These are phyloP conservation scores for Dicentrarchus labrax DNA, from an alignment of 2,113 vertebrate species.

Conservation along the genomic window DNA sequence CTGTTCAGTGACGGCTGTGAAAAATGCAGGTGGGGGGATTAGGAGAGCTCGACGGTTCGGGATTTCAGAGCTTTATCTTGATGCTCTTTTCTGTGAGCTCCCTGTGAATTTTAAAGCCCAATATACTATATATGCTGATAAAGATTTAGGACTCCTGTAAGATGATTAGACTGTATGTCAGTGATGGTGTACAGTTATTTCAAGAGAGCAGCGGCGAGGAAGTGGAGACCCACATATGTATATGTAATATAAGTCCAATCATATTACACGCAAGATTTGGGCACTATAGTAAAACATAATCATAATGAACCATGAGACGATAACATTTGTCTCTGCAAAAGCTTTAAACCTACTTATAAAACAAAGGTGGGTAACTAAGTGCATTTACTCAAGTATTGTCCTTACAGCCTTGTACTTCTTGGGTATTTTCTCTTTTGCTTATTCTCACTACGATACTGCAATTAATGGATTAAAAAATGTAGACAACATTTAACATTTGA, in stretches of 20 bases:
- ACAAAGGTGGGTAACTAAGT: background rate
- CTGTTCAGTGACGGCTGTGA: slow-evolving; percentile 56
- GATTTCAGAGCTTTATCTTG: slow-evolving; percentile 70
- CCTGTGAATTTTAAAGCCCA: slow-evolving; percentile 59
- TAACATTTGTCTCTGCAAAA: background rate
- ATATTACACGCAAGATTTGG: background rate
- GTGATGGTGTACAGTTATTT: slow-evolving; percentile 22
- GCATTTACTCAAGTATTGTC: background rate
- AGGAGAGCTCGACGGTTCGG: slow-evolving; percentile 45
- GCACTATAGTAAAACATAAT: background rate
- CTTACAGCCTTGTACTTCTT: no score
- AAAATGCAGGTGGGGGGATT: slow-evolving; percentile 74
- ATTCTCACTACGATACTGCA: no score
- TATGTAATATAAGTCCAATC: slow-evolving; percentile 16
- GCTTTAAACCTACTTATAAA: background rate
- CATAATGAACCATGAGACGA: slow-evolving; percentile 1
- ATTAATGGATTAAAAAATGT: no score
- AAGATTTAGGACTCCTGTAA: slow-evolving; percentile 67
- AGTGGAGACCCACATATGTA: background rate
- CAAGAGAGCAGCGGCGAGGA: slow-evolving; percentile 3
- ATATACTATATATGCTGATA: slow-evolving; percentile 51
- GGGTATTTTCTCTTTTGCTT: no score
- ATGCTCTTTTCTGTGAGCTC: slow-evolving; percentile 64
- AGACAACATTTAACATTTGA: background rate
- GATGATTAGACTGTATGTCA: slow-evolving; percentile 59